These are phyloP conservation scores for Elephas maximus DNA, from an alignment of 2,113 vertebrate species.

Conservation along the genomic window DNA sequence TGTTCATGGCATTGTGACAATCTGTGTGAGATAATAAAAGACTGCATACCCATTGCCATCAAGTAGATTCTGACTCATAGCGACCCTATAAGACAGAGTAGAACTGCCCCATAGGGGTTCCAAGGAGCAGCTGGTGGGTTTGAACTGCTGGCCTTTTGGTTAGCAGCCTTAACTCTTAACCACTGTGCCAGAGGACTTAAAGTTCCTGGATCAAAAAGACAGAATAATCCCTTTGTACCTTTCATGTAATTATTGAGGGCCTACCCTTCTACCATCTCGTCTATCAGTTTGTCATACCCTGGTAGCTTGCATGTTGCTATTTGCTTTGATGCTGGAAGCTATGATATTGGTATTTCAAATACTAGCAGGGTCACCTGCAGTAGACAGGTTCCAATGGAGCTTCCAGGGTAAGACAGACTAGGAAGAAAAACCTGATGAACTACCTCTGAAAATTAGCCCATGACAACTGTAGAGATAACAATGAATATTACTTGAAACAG, in stretches of 20 bases:
- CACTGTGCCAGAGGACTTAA: neutral
- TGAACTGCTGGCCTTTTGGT: too few species aligned
- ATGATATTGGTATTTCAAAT: too few species aligned
- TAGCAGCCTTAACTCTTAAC: too few species aligned
- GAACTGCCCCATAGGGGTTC: too few species aligned
- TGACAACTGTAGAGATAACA: neutral
- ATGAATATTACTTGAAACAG: too few species aligned
- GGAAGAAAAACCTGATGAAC: neutral
- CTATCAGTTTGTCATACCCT: neutral
- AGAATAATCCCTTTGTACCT: neutral
- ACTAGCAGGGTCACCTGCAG: too few species aligned
- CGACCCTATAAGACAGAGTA: too few species aligned
- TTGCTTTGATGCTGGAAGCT: neutral
- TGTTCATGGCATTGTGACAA: neutral
- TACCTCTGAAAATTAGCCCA: neutral
- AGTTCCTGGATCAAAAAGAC: neutral
- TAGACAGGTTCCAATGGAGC: neutral
- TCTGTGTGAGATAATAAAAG: neutral
- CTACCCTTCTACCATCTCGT: too few species aligned
- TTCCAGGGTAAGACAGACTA: neutral
- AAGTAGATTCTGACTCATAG: too few species aligned
- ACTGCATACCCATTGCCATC: too few species aligned
- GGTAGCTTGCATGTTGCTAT: neutral
- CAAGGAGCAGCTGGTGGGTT: too few species aligned
- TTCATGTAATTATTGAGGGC: neutral